phyloP scores from a whole-genome alignment of 2,113 vertebrate genomes.

The Indicator indicator region DNA sequence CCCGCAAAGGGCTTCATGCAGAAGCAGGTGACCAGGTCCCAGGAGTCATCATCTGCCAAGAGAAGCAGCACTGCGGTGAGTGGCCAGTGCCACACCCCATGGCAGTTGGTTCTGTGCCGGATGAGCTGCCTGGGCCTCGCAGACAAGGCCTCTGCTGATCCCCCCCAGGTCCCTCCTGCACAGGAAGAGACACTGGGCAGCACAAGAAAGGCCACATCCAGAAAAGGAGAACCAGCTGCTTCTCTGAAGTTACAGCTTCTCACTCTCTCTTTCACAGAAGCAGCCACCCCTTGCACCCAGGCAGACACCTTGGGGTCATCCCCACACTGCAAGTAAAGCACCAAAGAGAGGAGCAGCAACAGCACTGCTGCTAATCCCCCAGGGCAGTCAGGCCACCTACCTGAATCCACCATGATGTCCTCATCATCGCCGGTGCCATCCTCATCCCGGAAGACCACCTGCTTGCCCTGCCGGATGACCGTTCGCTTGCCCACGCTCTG shows the following conservation, averaged over 20 bases:
- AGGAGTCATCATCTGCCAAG: conserved; percentile 91
- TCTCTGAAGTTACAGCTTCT: not conserved
- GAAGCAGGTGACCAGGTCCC: conserved; percentile 98
- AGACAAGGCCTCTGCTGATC: not conserved
- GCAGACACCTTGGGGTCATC: rapidly evolving
- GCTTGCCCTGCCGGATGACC: conserved; percentile 95
- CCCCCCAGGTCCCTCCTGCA: not conserved
- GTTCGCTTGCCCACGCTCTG: conserved; percentile 86
- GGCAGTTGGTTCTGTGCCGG: not conserved
- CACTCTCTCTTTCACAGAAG: not conserved
- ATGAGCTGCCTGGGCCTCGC: not conserved
- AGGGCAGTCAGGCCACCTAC: conserved; percentile 60
- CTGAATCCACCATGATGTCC: conserved; percentile 99
- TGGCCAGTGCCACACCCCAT: rapidly evolving
- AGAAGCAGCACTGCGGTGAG: rapidly evolving
- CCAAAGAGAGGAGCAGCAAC: rapidly evolving
- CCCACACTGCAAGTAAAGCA: not conserved
- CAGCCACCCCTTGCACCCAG: not conserved
- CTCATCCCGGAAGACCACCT: conserved; percentile 96
- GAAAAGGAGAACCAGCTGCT: not conserved
- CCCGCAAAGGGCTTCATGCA: conserved; percentile 98
- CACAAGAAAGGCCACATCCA: not conserved
- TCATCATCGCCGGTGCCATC: conserved; percentile 93
- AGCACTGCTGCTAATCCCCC: rapidly evolving
- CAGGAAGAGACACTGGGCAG: not conserved